These are phyloP conservation scores for Cryptocephalus primarius DNA, from an alignment of 2,888 invertebrate genomes.

Conservation along the genomic window DNA sequence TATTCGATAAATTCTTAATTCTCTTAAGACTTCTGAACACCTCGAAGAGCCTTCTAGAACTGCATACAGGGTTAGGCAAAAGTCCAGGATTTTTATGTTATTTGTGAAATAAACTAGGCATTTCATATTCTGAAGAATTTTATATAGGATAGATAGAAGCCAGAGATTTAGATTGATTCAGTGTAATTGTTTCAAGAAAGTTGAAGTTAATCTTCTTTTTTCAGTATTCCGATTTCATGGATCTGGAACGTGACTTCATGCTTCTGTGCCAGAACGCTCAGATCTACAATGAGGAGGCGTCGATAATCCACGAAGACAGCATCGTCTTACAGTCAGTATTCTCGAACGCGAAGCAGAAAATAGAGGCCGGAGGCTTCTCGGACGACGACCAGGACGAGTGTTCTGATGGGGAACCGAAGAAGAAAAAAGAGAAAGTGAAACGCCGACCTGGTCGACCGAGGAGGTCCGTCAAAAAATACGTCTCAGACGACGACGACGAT, in stretches of 20 bases:
- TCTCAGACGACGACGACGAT: slow-evolving; percentile 47
- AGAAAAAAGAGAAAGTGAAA: slow-evolving; percentile 2
- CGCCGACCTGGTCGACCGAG: slow-evolving; percentile 5
- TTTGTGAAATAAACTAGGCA: no score
- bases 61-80: no score
- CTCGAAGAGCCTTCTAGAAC: no score
- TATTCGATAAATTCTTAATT: no score
- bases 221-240: slow-evolving; percentile 75
- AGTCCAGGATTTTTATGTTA: no score
- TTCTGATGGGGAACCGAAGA: slow-evolving; percentile 32
- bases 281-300: slow-evolving; percentile 92
- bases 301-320: slow-evolving; percentile 92
- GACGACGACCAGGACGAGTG: slow-evolving; percentile 38
- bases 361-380: slow-evolving; percentile 42
- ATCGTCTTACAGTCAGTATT: slow-evolving; percentile 85
- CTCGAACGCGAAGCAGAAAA: slow-evolving; percentile 49
- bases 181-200: neutral
- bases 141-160: no score
- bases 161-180: no score
- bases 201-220: slow-evolving; percentile 15
- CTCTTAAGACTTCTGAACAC: no score
- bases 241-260: slow-evolving; percentile 85
- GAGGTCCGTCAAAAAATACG: slow-evolving; percentile 10
- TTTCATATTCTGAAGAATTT: no score
- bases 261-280: slow-evolving; percentile 95